Conservation (phyloP, 1,140 invertebrate species). For the Caenorhabditis brenneri region DNA sequence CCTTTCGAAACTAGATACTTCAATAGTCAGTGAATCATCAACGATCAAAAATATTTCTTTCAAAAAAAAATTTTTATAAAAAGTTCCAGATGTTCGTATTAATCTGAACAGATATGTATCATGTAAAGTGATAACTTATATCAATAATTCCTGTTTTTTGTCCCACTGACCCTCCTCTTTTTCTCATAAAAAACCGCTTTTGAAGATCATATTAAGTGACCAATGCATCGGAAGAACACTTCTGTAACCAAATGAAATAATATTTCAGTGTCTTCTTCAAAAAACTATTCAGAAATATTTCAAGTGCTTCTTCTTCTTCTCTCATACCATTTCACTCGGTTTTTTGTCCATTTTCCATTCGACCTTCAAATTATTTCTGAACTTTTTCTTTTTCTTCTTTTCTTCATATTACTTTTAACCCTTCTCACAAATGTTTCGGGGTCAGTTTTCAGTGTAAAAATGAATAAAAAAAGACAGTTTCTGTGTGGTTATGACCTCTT, state of each 20-base stretch:
- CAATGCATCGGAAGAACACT: neutral
- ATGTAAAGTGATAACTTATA: neutral
- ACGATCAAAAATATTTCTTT: neutral
- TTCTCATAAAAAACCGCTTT: neutral
- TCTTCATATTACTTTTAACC: neutral
- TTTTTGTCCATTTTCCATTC: neutral
- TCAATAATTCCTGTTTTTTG: neutral
- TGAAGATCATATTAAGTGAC: neutral
- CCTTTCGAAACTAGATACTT: neutral
- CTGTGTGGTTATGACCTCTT: conserved; percentile 34
- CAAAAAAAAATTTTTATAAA: neutral
- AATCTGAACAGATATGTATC: neutral
- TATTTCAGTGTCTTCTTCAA: neutral
- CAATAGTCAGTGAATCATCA: neutral
- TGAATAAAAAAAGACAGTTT: neutral
- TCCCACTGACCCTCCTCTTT: neutral
- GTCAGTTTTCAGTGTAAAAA: conserved; percentile 37
- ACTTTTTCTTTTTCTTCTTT: neutral
- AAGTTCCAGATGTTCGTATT: neutral
- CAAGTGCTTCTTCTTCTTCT: conserved; percentile 16
- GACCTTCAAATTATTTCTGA: conserved; percentile 26
- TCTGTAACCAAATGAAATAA: neutral
- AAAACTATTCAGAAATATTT: neutral
- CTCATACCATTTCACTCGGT: neutral
- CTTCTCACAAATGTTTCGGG: neutral